These are phyloP conservation scores for Eolophus roseicapilla DNA, from an alignment of 2,113 vertebrate species.

Conservation along the genomic window DNA sequence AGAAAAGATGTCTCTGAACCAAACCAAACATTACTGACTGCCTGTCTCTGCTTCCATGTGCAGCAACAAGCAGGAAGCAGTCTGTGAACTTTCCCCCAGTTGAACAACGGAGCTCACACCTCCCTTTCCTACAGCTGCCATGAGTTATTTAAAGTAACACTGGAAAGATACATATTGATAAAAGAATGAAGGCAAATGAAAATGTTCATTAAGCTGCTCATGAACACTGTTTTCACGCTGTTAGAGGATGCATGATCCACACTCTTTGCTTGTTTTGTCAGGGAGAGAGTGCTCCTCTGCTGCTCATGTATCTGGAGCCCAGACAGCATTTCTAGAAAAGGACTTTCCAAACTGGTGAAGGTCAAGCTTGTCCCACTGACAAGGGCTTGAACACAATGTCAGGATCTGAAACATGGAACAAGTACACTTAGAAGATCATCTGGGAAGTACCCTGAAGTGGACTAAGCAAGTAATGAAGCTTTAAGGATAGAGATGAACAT, in stretches of 20 bases:
- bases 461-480: not conserved
- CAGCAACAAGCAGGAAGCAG: not conserved
- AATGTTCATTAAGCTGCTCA: not conserved
- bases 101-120: not conserved
- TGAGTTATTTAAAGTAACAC: not conserved
- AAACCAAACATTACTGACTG: not conserved
- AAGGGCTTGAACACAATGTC: accelerated
- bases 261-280: not conserved
- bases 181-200: not conserved
- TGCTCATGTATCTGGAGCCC: accelerated
- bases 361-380: not conserved
- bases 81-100: slow-evolving; percentile 23
- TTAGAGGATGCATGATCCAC: accelerated
- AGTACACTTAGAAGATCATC: not conserved
- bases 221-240: not conserved
- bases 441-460: not conserved
- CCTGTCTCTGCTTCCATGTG: accelerated
- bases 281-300: not conserved
- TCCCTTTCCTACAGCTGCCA: not conserved
- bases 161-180: not conserved
- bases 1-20: not conserved
- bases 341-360: not conserved
- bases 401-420: not conserved
- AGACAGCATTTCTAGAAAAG: not conserved
- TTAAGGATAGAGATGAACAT: not conserved